A percentile compares a stretch with the other conserved stretches of the same genome.
Evolutionary conservation across 2,797 vertebrate genomes (phyloP).

Genomic region (Anas bahamensis): DNA sequence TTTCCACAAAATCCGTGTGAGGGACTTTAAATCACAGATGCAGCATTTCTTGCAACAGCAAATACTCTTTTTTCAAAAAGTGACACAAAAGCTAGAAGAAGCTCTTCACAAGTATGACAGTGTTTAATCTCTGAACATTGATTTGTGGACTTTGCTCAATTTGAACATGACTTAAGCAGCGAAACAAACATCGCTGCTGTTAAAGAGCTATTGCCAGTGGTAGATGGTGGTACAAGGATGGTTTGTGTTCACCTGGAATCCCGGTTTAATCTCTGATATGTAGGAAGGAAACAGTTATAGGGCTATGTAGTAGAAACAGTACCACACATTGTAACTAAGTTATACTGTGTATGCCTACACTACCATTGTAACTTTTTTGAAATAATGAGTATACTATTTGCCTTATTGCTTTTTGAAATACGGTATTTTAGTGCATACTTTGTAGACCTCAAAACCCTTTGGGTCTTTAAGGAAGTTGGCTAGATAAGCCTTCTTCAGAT

Average conservation of each 20-base stretch:
- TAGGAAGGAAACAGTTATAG: constrained; percentile 76
- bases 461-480: constrained; percentile 77
- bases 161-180: constrained; percentile 14
- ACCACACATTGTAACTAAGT: constrained; percentile 80
- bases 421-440: constrained; percentile 78
- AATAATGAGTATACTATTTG: constrained; percentile 82
- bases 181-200: constrained; percentile 37
- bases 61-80: constrained; percentile 96
- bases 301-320: constrained; percentile 80
- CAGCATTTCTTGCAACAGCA: constrained; percentile 96
- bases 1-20: constrained; percentile 95
- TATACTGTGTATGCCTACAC: constrained; percentile 84
- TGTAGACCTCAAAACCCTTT: constrained; percentile 77
- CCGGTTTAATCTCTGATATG: constrained; percentile 51
- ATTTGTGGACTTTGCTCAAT: constrained; percentile 15
- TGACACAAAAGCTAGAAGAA: constrained; percentile 95
- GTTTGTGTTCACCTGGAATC: constrained; percentile 69
- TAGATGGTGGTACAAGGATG: constrained; percentile 70
- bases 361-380: constrained; percentile 83
- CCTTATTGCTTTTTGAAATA: constrained; percentile 85
- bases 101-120: constrained; percentile 94
- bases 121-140: constrained; percentile 79
- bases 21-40: constrained; percentile 97
- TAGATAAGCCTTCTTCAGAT: constrained; percentile 74
- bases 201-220: constrained; percentile 69